Conservation (phyloP, 2,113 vertebrate genomes). For the Bucco capensis region DNA sequence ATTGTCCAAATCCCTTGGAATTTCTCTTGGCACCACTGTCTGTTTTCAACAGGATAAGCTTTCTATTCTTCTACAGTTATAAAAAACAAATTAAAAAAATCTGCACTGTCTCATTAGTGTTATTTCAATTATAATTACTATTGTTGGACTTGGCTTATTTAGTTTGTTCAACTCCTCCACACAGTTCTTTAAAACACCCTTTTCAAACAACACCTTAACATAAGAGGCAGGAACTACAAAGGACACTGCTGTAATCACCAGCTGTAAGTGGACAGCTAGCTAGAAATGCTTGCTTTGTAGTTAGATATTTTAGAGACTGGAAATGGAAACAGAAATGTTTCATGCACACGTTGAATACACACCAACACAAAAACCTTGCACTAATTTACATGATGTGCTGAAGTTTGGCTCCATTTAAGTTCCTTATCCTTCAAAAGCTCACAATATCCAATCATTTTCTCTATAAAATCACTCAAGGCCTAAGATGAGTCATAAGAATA, state of each 20-base stretch:
- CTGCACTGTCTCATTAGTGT: neutral
- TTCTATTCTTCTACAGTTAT: neutral
- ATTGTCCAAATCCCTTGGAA: slow-evolving; percentile 23
- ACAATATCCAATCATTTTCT: neutral
- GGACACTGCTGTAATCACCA: neutral
- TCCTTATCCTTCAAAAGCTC: neutral
- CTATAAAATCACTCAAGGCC: neutral
- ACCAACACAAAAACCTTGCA: neutral
- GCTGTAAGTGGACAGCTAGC: neutral
- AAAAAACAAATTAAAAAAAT: neutral
- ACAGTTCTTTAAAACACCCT: neutral
- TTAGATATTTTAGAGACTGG: neutral
- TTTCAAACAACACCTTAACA: neutral
- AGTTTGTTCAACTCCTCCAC: neutral
- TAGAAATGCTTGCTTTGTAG: neutral
- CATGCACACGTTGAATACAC: neutral
- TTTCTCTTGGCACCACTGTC: neutral
- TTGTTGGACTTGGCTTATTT: neutral
- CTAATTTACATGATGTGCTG: neutral
- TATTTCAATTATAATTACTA: neutral
- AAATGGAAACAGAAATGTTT: neutral
- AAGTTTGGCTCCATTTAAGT: neutral
- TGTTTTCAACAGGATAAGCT: neutral
- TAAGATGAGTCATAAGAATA: neutral
- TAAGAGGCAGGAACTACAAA: neutral